Base-by-base conservation (phyloP, 2,113 vertebrate genomes). In the Murina feae region DNA sequence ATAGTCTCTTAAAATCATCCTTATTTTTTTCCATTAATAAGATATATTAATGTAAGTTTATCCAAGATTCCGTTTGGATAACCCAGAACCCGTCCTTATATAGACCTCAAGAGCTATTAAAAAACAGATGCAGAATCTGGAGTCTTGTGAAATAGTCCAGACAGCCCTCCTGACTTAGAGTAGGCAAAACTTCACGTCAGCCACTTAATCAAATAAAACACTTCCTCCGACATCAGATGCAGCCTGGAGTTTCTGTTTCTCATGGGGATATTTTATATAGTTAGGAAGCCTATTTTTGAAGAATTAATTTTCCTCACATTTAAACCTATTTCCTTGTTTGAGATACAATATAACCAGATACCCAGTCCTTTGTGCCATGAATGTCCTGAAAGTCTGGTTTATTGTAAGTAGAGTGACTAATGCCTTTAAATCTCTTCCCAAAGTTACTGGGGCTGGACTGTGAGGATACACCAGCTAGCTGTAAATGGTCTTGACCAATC, bases 71-170 rank as follows among this genome's bases (percentile, higher is more conserved):
- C 68, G 30, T 89, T 97, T 93, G 83, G 75, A 60, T 84, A 96
- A 93, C 86, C 86, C 66, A 89, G 25, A 79, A 25, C 78, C 79
- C 91, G 17, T 91, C 72, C 86, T 96, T 89, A 84, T 42, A 80
- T 44, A 89, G 55, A 35, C 17, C 39, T 91, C 18, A 80, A 89
- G 93, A 91, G 44, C 78, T 93, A n/a, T 94, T 7, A 75, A 86
- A 89, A 84, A 79, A n/a, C 30, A 95, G 13, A 92, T 80, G 47
- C 32, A 90, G 85, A 93, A 72, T 86, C 82, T 93, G 39, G 75
- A 92, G 44, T 94, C 83, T 68, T 83, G 58, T 94, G 92, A 97
- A 94, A 94, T 91, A 94, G 42, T 95, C 95, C 93, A 96, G 93
- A 93, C 35, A 51, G 53, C 35, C 30, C 17, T 95, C 21, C 39